These are phyloP conservation scores for Sphaerophoria taeniata DNA, from an alignment of 2,888 invertebrate species.

Conservation along the genomic window DNA sequence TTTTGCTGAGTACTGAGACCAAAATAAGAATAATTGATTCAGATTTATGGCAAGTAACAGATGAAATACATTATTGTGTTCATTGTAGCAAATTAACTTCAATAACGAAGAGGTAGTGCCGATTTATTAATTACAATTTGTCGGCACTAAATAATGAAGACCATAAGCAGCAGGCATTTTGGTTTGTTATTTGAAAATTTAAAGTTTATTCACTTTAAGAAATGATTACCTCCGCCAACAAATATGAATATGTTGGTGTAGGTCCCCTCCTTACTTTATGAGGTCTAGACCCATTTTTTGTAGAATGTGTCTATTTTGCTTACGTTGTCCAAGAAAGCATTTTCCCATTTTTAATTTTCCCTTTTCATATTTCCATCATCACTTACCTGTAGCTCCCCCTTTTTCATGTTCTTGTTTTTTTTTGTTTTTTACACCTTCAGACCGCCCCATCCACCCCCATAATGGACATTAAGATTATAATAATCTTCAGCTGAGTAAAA, in stretches of 20 bases:
- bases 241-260: neutral
- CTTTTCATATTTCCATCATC: constrained; percentile 62
- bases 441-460: constrained; percentile 8
- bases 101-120: neutral
- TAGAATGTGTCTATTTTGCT: neutral
- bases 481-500: constrained; percentile 51
- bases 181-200: too few species aligned
- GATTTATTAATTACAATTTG: neutral
- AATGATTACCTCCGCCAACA: too few species aligned
- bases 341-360: constrained; percentile 18
- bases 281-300: constrained; percentile 4
- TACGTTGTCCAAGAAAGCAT: neutral
- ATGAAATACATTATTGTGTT: neutral
- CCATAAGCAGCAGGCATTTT: too few species aligned
- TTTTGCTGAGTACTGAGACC: neutral
- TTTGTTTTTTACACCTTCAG: neutral
- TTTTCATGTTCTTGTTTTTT: neutral
- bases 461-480: constrained; percentile 29
- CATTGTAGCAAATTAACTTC: neutral
- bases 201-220: too few species aligned
- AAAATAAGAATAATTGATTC: neutral
- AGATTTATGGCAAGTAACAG: neutral
- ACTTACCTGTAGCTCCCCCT: neutral
- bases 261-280: neutral
- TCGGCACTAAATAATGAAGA: too few species aligned